Evolutionary conservation across 1,140 invertebrate genomes (phyloP).

Genomic region (Neotoxoptera formosana): DNA sequence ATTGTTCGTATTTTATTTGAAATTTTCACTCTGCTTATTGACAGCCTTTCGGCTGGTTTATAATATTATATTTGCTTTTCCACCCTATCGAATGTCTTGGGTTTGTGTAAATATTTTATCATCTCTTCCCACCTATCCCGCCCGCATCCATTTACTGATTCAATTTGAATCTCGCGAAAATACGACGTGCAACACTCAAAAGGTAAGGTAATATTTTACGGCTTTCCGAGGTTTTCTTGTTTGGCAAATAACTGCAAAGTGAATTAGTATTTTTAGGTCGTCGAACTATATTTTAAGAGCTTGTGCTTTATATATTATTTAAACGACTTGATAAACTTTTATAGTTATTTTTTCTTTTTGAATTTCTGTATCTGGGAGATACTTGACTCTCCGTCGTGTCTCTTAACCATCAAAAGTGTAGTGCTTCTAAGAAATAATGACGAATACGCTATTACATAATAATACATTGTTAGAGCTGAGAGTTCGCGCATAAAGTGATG

Average conservation of each 20-base stretch:
- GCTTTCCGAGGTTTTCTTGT: not conserved
- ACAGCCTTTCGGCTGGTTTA: not conserved
- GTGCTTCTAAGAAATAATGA: constrained; percentile 31
- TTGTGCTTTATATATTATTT: not conserved
- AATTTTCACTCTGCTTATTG: not conserved
- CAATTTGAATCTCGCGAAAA: not conserved
- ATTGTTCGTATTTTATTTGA: not conserved
- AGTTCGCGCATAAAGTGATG: not conserved
- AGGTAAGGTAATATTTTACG: constrained; percentile 27
- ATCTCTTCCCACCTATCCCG: not conserved
- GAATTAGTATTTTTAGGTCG: not conserved
- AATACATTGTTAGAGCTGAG: not conserved
- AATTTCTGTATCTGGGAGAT: not conserved
- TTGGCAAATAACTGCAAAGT: not conserved
- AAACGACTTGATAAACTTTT: not conserved
- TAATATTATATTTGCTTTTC: constrained; percentile 10
- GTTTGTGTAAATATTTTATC: not conserved
- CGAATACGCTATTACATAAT: not conserved
- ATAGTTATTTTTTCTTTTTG: not conserved
- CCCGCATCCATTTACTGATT: constrained; percentile 12
- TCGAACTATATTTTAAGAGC: not conserved
- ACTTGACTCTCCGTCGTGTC: not conserved
- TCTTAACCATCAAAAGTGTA: not conserved
- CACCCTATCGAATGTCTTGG: not conserved
- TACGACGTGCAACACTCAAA: not conserved